These are phyloP conservation scores for Virgularia gustaviana DNA, from an alignment of 92 coral and sea anemone species.

Conservation along the genomic window DNA sequence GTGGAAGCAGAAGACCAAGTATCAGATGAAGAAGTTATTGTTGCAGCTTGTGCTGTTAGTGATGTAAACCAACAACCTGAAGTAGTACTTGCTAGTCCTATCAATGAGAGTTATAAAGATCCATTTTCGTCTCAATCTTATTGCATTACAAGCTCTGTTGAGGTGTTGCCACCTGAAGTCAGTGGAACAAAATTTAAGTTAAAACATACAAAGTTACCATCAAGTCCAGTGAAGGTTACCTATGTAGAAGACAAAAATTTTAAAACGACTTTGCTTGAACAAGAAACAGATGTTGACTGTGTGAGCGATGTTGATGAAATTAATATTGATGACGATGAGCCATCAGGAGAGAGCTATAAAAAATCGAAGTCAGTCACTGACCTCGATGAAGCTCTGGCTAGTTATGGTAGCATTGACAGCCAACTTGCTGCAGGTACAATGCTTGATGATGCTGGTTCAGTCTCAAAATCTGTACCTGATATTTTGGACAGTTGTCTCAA, in stretches of 20 bases:
- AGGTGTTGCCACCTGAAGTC: not conserved
- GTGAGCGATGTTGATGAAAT: conserved; percentile 36
- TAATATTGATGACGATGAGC: conserved; percentile 17
- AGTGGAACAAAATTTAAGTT: not conserved
- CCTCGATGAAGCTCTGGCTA: conserved; percentile 23
- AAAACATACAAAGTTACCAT: not conserved
- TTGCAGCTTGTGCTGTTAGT: not conserved
- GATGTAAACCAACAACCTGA: not conserved
- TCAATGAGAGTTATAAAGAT: not conserved
- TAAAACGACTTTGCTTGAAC: not conserved
- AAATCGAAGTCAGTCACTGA: conserved; percentile 39
- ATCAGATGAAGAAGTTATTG: not conserved
- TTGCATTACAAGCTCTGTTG: not conserved
- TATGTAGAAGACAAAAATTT: not conserved
- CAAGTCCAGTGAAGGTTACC: not conserved
- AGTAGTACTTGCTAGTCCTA: conserved; percentile 10
- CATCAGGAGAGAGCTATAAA: conserved; percentile 7
- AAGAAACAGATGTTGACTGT: conserved; percentile 22
- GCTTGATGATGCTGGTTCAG: not conserved
- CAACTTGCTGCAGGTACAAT: not conserved
- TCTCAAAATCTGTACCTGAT: conserved; percentile 33
- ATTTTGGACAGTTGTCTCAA: conserved; percentile 22
- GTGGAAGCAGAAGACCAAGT: not conserved
- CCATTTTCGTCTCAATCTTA: not conserved
- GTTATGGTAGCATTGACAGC: not conserved